Conservation (phyloP, 2,888 invertebrate species). For the Bibio marci region DNA sequence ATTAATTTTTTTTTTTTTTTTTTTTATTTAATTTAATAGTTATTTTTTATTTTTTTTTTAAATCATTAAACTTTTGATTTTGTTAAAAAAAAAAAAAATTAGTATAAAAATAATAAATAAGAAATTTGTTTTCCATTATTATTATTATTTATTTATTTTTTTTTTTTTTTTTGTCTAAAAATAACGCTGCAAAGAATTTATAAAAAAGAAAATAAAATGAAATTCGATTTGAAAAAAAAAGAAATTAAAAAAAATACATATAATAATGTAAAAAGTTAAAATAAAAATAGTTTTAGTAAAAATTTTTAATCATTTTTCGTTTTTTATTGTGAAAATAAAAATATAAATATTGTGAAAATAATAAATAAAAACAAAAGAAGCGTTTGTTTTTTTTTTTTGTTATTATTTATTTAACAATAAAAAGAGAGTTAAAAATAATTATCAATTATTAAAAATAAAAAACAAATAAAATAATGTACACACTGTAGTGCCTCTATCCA, state of each 20-base stretch:
- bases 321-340: too few species aligned
- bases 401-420: too few species aligned
- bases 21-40: too few species aligned
- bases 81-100: slow-evolving; percentile 12
- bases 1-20: too few species aligned
- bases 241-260: slow-evolving; percentile 7
- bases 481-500: slow-evolving; percentile 18
- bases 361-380: slow-evolving; percentile 2
- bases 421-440: too few species aligned
- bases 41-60: too few species aligned
- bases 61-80: too few species aligned
- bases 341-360: slow-evolving; percentile 2
- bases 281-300: neutral
- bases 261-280: neutral
- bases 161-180: neutral
- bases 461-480: slow-evolving; percentile 12
- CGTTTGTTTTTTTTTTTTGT: too few species aligned
- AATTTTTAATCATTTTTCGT: slow-evolving; percentile 3
- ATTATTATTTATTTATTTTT: too few species aligned
- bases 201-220: slow-evolving; percentile 4
- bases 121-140: slow-evolving; percentile 5
- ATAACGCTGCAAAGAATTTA: slow-evolving; percentile 6
- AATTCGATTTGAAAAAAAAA: slow-evolving; percentile 9
- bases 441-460: slow-evolving; percentile 9
- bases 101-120: slow-evolving; percentile 8